Percentiles rank a stretch among this genome's conserved stretches.
phyloP scores from a whole-genome alignment of 2,888 invertebrate genomes.

The Mimumesa dahlbomi region DNA sequence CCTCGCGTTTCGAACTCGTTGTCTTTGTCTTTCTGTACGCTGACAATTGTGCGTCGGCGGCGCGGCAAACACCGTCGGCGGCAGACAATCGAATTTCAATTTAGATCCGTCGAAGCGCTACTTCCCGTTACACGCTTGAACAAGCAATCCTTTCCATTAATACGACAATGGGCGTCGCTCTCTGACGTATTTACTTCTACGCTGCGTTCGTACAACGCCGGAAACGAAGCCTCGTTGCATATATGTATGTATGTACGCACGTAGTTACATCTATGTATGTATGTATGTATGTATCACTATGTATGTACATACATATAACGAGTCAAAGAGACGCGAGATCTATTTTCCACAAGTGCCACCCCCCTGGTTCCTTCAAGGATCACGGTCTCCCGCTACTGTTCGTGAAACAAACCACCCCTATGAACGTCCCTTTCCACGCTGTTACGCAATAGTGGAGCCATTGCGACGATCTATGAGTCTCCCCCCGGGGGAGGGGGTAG shows the following conservation, averaged over 20 bases:
- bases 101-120: constrained; percentile 74
- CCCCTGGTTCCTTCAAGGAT: not conserved
- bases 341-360: constrained; percentile 51
- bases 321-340: constrained; percentile 32
- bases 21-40: constrained; percentile 45
- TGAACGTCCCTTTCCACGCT: constrained; percentile 1
- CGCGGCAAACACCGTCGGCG: constrained; percentile 64
- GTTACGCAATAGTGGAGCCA: not conserved
- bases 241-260: too few relatives aligned
- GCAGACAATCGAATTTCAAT: constrained; percentile 79
- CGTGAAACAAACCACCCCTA: not conserved
- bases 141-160: constrained; percentile 79
- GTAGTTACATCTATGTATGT: not conserved
- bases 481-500: constrained; percentile 1
- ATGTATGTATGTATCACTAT: too few relatives aligned
- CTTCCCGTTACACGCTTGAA: constrained; percentile 73
- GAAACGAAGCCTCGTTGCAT: constrained; percentile 28
- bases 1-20: constrained; percentile 45
- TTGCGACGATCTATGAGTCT: not conserved
- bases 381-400: not conserved
- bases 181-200: constrained; percentile 70
- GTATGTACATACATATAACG: not conserved
- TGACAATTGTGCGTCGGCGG: constrained; percentile 55
- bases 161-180: constrained; percentile 74
- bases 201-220: constrained; percentile 41